Evolutionary conservation across 2,113 vertebrate genomes (phyloP).

Genomic region (Oncorhynchus tshawytscha): DNA sequence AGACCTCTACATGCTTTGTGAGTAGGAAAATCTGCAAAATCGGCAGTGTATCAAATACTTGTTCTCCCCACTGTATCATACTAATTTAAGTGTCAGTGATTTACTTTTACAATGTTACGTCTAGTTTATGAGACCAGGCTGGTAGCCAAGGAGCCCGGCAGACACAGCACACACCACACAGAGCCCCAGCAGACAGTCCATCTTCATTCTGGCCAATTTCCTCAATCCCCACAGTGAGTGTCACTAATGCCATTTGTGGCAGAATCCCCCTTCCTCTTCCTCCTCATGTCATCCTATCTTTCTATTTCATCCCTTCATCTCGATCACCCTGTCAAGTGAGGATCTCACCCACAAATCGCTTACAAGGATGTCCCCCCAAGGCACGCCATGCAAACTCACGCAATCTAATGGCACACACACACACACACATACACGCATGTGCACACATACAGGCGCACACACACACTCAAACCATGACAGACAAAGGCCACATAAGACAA

Average conservation of each 20-base stretch:
- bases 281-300: constrained; percentile 9
- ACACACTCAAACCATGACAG: not conserved
- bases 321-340: constrained; percentile 22
- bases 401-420: not conserved
- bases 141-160: not conserved
- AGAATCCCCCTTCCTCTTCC: constrained; percentile 32
- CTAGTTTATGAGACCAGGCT: no score
- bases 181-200: constrained; percentile 27
- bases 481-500: constrained; percentile 37
- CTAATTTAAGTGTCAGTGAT: no score
- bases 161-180: not conserved
- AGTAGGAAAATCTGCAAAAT: no score
- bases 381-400: constrained; percentile 22
- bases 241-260: constrained; percentile 45
- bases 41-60: no score
- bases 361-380: constrained; percentile 31
- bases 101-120: no score
- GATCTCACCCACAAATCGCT: not conserved
- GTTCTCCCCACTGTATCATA: no score
- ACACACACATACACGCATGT: not conserved
- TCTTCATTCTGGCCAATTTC: constrained; percentile 64
- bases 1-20: no score
- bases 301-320: constrained; percentile 18
- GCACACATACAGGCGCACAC: constrained; percentile 8
- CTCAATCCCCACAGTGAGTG: constrained; percentile 43